phyloP scores from a whole-genome alignment of 2,113 vertebrate genomes.

The Phaetusa simplex region DNA sequence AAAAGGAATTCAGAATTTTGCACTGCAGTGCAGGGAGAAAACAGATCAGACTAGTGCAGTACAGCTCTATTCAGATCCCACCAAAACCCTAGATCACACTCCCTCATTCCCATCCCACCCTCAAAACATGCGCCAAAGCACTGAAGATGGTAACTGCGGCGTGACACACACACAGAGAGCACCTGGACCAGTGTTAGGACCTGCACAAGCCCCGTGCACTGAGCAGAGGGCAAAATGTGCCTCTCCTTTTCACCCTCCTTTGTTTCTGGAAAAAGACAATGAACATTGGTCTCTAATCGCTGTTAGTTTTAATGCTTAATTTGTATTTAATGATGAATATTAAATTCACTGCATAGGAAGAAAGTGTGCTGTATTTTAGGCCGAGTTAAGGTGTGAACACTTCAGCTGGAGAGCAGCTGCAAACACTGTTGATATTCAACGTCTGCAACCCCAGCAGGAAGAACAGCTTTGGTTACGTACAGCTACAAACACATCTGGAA shows the following conservation, averaged over 20 bases:
- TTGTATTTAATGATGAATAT: not conserved
- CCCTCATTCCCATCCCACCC: not conserved
- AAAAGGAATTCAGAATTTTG: not conserved
- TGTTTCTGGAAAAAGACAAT: not conserved
- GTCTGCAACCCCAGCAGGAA: not conserved
- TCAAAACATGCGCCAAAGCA: fast-evolving
- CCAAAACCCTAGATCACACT: not conserved
- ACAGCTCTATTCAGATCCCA: not conserved
- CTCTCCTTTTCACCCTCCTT: not conserved
- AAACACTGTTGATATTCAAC: not conserved
- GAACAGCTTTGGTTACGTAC: fast-evolving
- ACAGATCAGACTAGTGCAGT: not conserved
- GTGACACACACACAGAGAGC: not conserved
- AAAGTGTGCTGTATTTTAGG: not conserved
- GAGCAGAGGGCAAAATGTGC: not conserved
- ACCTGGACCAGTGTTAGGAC: not conserved
- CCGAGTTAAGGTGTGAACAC: not conserved
- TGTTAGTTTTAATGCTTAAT: not conserved
- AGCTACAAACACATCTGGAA: not conserved
- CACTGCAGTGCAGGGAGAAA: not conserved
- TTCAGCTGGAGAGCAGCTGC: not conserved
- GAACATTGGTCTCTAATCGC: fast-evolving
- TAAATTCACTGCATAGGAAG: not conserved
- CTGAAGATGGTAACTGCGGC: not conserved
- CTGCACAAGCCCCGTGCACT: too few species aligned